phyloP scores from a whole-genome alignment of 1,140 invertebrate genomes.

The Aradophagus sp. region DNA sequence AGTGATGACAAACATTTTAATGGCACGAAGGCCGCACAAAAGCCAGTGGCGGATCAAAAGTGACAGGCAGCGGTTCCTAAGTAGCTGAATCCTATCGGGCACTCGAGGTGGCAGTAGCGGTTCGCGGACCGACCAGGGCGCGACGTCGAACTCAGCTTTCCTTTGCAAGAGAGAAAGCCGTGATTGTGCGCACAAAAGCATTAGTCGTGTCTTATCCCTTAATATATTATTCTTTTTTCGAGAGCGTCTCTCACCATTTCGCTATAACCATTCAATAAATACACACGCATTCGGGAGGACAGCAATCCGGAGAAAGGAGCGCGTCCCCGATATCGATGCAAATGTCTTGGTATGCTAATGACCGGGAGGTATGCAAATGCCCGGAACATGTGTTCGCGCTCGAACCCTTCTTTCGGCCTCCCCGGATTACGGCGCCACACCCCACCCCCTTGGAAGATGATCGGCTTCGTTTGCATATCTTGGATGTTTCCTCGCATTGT shows the following conservation, averaged over 20 bases:
- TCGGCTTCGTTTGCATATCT: slow-evolving; percentile 74
- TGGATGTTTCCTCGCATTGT: slow-evolving; percentile 75
- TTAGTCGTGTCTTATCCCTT: slow-evolving; percentile 72
- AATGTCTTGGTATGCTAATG: slow-evolving; percentile 74
- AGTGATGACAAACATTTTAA: slow-evolving; percentile 43
- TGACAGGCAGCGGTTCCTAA: slow-evolving; percentile 32
- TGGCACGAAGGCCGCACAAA: slow-evolving; percentile 12
- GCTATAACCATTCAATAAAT: slow-evolving; percentile 67
- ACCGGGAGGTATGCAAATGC: slow-evolving; percentile 71
- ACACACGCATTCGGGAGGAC: slow-evolving; percentile 7
- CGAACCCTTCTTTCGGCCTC: slow-evolving; percentile 70
- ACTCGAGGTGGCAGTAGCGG: slow-evolving; percentile 43
- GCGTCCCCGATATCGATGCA: slow-evolving; percentile 66
- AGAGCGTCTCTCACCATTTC: slow-evolving; percentile 55
- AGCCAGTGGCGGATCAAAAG: slow-evolving; percentile 5
- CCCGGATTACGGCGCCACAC: slow-evolving; percentile 53
- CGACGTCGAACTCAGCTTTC: slow-evolving; percentile 60
- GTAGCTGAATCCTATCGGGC: slow-evolving; percentile 32
- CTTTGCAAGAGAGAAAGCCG: slow-evolving; percentile 67
- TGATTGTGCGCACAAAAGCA: slow-evolving; percentile 64
- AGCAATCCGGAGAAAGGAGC: slow-evolving; percentile 40
- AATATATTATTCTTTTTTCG: slow-evolving; percentile 72
- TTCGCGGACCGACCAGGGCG: slow-evolving; percentile 26
- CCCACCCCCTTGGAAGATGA: slow-evolving; percentile 69
- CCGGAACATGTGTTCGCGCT: slow-evolving; percentile 73